Base-by-base conservation (phyloP, 2,888 invertebrate species). In the Rhagonycha lutea region DNA sequence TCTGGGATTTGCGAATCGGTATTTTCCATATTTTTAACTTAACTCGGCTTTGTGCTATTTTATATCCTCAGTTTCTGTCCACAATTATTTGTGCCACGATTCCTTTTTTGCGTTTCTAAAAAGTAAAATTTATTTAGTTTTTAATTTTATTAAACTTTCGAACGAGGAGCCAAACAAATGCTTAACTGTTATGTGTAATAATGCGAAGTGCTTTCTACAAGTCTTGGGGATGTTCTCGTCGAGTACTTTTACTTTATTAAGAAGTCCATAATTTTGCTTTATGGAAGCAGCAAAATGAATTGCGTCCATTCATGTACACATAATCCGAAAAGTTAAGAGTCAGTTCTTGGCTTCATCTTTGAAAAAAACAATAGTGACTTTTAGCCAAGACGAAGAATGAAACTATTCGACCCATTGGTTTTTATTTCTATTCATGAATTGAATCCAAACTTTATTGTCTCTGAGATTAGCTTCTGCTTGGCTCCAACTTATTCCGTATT, bases 391-490 rank as follows among this genome's bases (percentile, higher is more conserved):
- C 76, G 76, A 77, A 81, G 80, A 82, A 83, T 81, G 84, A 83
- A 85, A 83, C 82, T 84, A 85, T 86, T 82, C 86, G 82, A 86
- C 83, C 85, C 86, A 86, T 86, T 86, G 86, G 85, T 82, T 86
- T 86, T 86, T 86, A 86, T 86, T 86, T 84, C 84, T 83, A 84
- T 85, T 85, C 86, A 85, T 84, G 86, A 85, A 86, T 85, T 84
- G 84, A 83, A 86, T 86, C 83, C 81, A 79, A 81, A 83, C 79
- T 79, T 81, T 81, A 75, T 78, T 80, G 81, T 81, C 76, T 79
- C 78, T 73, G 77, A 80, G 81, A 83, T 83, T 80, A 79, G 81
- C 76, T 76, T 78, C 74, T 72, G 72, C 77, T 77, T 77, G 77
- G 74, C 77, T 74, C 75, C 74, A 75, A 73, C 69, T 77, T 73